Evolutionary conservation across 1,140 invertebrate genomes (phyloP).

Genomic region (Diabrotica undecimpunctata): DNA sequence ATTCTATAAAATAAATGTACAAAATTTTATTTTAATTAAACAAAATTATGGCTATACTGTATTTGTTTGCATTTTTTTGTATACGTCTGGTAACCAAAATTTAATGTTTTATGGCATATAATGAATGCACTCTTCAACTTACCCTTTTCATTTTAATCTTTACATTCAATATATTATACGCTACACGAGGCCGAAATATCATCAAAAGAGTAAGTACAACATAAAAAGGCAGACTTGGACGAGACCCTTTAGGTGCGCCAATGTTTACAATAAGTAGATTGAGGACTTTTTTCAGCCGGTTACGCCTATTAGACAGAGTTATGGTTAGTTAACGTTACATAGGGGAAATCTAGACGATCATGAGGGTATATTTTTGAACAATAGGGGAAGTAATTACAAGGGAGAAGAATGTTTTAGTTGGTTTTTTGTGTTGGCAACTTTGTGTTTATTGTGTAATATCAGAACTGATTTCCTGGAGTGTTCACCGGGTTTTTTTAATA

Average conservation of each 20-base stretch:
- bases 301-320: conserved; percentile 28
- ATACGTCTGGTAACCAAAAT: too few relatives aligned
- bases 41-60: too few relatives aligned
- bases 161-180: too few relatives aligned
- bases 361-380: conserved; percentile 22
- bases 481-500: background rate
- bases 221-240: too few relatives aligned
- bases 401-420: conserved; percentile 5
- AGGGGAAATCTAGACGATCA: conserved; percentile 25
- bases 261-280: conserved; percentile 13
- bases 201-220: too few relatives aligned
- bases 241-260: background rate
- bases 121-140: too few relatives aligned
- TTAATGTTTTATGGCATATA: too few relatives aligned
- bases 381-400: conserved; percentile 17
- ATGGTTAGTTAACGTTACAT: conserved; percentile 22
- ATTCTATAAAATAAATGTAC: too few relatives aligned
- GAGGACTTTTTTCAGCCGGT: conserved; percentile 13
- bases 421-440: conserved; percentile 4
- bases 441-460: background rate
- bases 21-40: too few relatives aligned
- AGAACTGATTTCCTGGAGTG: background rate
- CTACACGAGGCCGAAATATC: too few relatives aligned
- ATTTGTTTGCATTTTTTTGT: too few relatives aligned
- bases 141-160: too few relatives aligned